Percentiles rank a stretch among this genome's conserved stretches.
phyloP scores from a whole-genome alignment of 1,140 invertebrate genomes.

The Drosophila novamexicana region DNA sequence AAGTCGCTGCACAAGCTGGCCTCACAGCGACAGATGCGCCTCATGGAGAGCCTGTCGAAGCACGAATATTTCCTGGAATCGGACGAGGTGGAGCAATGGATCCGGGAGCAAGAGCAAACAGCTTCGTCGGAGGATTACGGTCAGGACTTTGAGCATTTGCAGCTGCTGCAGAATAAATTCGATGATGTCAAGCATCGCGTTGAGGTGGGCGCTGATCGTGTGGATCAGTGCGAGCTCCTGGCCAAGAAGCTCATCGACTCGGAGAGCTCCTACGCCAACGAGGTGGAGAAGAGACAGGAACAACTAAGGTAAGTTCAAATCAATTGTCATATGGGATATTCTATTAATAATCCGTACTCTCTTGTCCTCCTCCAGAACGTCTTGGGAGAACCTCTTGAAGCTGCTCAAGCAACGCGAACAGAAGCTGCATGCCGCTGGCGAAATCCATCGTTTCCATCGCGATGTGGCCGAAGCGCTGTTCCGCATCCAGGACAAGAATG shows the following conservation, averaged over 20 bases:
- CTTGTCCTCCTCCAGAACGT: constrained; percentile 64
- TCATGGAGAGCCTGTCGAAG: constrained; percentile 96
- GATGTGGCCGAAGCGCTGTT: constrained; percentile 97
- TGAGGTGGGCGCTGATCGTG: constrained; percentile 95
- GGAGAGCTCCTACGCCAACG: constrained; percentile 94
- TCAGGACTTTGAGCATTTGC: constrained; percentile 97
- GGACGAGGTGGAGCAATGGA: constrained; percentile 96
- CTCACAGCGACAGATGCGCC: constrained; percentile 90
- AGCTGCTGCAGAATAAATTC: constrained; percentile 96
- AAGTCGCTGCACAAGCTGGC: constrained; percentile 92
- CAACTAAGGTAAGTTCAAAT: constrained; percentile 89
- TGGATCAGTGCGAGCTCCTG: constrained; percentile 95
- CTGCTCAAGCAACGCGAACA: constrained; percentile 94
- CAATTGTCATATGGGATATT: neutral
- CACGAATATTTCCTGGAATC: constrained; percentile 97
- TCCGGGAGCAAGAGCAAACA: constrained; percentile 95
- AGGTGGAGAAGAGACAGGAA: constrained; percentile 94
- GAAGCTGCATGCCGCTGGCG: constrained; percentile 95
- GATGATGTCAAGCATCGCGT: constrained; percentile 97
- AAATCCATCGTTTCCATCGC: constrained; percentile 98
- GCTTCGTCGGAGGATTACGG: constrained; percentile 98
- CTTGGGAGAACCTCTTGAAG: constrained; percentile 95
- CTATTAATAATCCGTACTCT: neutral
- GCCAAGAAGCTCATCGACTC: constrained; percentile 95
- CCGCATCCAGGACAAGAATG: constrained; percentile 94